Conservation (phyloP, 2,888 invertebrate species). For the Cantharis flavilabris region DNA sequence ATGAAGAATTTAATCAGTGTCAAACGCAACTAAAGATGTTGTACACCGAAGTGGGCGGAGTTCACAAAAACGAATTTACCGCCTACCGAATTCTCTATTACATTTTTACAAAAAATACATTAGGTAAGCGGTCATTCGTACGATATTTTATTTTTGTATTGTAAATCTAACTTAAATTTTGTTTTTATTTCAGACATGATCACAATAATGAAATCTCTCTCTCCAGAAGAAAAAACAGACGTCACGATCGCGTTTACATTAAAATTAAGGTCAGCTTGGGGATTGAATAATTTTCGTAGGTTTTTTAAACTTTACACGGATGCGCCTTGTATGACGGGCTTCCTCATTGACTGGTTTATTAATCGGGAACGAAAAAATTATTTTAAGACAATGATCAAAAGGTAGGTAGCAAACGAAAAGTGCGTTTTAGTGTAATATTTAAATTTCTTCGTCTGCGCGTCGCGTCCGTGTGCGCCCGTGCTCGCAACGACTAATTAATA, state of each 20-base stretch:
- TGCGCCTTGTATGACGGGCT: constrained; percentile 94
- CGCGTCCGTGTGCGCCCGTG: neutral
- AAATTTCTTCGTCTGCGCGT: neutral
- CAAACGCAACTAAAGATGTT: constrained; percentile 97
- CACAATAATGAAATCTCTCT: constrained; percentile 83
- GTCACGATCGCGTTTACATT: constrained; percentile 85
- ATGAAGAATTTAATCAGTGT: constrained; percentile 99
- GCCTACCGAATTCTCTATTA: constrained; percentile 97
- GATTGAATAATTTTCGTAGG: constrained; percentile 87
- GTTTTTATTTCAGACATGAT: constrained; percentile 80
- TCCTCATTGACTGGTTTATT: constrained; percentile 97
- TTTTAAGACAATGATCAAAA: constrained; percentile 90
- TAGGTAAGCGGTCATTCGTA: constrained; percentile 67
- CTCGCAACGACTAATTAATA: neutral
- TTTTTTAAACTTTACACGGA: constrained; percentile 89
- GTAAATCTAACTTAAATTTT: neutral
- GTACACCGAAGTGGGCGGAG: constrained; percentile 78
- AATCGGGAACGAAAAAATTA: constrained; percentile 92
- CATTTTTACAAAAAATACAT: constrained; percentile 95
- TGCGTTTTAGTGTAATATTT: neutral
- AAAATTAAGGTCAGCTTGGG: constrained; percentile 90
- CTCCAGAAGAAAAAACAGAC: constrained; percentile 76
- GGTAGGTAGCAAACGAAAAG: constrained; percentile 72
- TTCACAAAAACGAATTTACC: constrained; percentile 88
- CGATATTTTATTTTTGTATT: no score